These are phyloP conservation scores for Seriola dumerili DNA, from an alignment of 2,113 vertebrate genomes.

Conservation along the genomic window DNA sequence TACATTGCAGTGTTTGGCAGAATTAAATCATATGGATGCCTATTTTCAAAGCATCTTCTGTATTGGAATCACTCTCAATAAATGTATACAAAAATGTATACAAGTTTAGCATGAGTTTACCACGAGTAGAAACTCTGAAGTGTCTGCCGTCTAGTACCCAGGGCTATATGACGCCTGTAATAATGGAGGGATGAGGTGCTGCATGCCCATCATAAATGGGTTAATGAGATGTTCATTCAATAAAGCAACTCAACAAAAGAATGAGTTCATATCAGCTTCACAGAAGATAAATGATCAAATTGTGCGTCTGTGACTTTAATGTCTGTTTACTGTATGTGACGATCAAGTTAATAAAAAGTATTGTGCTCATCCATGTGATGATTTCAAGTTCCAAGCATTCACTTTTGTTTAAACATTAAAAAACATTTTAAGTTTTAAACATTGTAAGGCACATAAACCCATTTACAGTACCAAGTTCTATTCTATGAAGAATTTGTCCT, in stretches of 20 bases:
- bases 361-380: conserved; percentile 34
- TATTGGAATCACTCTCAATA: conserved; percentile 10
- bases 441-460: neutral
- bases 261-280: conserved; percentile 13
- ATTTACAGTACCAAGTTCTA: neutral
- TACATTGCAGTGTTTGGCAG: conserved; percentile 48
- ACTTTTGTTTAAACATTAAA: conserved; percentile 10
- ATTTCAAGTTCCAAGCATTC: conserved; percentile 23
- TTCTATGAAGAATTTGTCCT: neutral
- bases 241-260: conserved; percentile 32
- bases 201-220: conserved; percentile 47
- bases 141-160: conserved; percentile 4
- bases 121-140: conserved; percentile 3
- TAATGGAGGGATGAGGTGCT: conserved; percentile 22
- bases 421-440: neutral
- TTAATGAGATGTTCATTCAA: conserved; percentile 30
- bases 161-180: conserved; percentile 13
- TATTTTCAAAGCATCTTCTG: conserved; percentile 38
- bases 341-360: conserved; percentile 57
- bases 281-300: conserved; percentile 20
- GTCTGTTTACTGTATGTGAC: conserved; percentile 63
- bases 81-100: conserved; percentile 47
- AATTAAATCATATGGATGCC: conserved; percentile 21
- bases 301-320: conserved; percentile 48
- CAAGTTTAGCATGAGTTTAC: conserved; percentile 37